Evolutionary conservation across 2,888 invertebrate species (phyloP).

Genomic region (Hydropsyche betteni): DNA sequence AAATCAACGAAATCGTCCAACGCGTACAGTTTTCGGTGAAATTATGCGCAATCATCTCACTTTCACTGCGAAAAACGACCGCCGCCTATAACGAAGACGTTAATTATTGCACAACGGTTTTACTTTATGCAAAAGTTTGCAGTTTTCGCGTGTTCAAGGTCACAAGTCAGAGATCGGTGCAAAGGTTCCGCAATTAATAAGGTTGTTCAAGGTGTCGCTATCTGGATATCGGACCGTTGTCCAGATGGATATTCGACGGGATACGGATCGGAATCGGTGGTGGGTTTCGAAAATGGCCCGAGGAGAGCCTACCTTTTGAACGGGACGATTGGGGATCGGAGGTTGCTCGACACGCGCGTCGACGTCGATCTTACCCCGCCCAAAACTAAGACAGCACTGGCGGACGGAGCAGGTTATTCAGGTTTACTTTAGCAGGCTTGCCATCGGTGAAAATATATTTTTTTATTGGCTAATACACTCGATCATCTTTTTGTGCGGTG

Average conservation of each 20-base stretch:
- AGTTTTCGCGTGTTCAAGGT: not conserved
- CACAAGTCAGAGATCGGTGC: not conserved
- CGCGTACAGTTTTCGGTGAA: not conserved
- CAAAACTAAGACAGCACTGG: too few relatives aligned
- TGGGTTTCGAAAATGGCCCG: not conserved
- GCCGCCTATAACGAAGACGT: not conserved
- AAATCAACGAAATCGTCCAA: too few relatives aligned
- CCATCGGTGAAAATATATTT: too few relatives aligned
- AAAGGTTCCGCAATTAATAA: constrained; percentile 3
- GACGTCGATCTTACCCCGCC: not conserved
- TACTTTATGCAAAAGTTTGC: too few relatives aligned
- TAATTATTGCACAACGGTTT: too few relatives aligned
- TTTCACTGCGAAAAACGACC: not conserved
- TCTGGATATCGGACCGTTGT: not conserved
- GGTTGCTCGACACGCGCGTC: not conserved
- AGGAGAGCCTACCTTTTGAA: not conserved
- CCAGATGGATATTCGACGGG: not conserved
- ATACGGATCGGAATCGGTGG: not conserved
- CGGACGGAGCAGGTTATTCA: too few relatives aligned
- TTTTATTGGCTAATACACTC: too few relatives aligned
- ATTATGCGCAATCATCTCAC: constrained; percentile 5
- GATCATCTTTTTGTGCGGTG: too few relatives aligned
- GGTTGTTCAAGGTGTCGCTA: too few relatives aligned
- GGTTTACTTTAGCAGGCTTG: too few relatives aligned
- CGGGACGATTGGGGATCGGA: not conserved